phyloP scores from a whole-genome alignment of 2,797 vertebrate species.

The Heteromormyrus szaboi region DNA sequence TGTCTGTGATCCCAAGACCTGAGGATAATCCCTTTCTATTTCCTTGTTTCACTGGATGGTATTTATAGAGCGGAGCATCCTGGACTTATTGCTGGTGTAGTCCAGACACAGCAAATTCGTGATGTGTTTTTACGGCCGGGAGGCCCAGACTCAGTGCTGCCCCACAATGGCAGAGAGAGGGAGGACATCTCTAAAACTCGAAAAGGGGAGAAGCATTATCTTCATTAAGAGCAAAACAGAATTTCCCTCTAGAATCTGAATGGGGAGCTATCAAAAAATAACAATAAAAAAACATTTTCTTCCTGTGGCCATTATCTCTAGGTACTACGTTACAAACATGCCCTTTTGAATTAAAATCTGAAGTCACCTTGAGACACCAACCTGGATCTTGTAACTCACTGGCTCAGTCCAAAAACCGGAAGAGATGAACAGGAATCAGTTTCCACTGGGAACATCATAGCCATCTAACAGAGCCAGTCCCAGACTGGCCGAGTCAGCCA shows the following conservation, averaged over 20 bases:
- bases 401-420: not conserved
- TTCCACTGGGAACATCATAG: not conserved
- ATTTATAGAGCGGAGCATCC: not conserved
- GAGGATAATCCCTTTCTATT: not conserved
- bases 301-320: not conserved
- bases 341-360: not conserved
- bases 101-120: not conserved
- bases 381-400: not conserved
- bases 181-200: not conserved
- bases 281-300: not conserved
- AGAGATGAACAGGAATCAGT: not conserved
- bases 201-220: not conserved
- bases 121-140: not conserved
- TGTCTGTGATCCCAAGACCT: not conserved
- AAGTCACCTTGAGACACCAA: not conserved
- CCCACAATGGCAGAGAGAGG: not conserved
- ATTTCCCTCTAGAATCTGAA: not conserved
- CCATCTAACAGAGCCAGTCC: not conserved
- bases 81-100: not conserved
- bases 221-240: not conserved
- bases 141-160: not conserved
- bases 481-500: not conserved
- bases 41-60: not conserved
- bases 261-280: not conserved
- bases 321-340: not conserved